Evolutionary conservation across 64 coral and sea anemone genomes (phyloP).

Genomic region (Montipora capricornis): DNA sequence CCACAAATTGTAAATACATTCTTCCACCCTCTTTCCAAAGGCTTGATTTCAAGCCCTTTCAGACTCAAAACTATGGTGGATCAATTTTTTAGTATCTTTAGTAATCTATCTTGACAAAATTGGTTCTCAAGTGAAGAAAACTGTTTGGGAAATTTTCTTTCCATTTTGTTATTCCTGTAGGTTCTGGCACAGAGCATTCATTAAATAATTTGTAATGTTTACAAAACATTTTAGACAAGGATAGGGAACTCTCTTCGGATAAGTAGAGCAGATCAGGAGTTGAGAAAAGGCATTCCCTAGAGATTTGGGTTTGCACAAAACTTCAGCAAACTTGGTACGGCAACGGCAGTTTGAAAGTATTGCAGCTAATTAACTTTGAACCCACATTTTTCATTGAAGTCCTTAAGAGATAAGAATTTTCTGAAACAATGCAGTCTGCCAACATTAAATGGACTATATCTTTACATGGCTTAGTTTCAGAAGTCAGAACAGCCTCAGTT

Average conservation of each 20-base stretch:
- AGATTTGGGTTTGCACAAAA: neutral
- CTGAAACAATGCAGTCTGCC: neutral
- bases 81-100: neutral
- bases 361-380: constrained; percentile 4
- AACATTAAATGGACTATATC: neutral
- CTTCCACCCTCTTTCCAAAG: no score
- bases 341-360: constrained; percentile 11
- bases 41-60: no score
- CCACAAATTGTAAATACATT: no score
- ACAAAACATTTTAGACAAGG: constrained; percentile 14
- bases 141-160: no score
- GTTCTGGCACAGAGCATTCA: no score
- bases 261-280: neutral
- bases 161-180: no score
- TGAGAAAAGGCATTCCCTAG: neutral
- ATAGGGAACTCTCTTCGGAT: neutral
- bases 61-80: no score
- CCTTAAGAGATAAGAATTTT: neutral
- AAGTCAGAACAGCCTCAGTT: constrained; percentile 31
- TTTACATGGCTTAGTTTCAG: constrained; percentile 35
- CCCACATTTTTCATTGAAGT: neutral
- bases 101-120: no score
- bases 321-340: constrained; percentile 14
- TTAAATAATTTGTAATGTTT: neutral
- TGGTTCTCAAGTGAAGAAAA: no score